phyloP scores from a whole-genome alignment of 2,113 vertebrate genomes.

The Oryzias woworae region DNA sequence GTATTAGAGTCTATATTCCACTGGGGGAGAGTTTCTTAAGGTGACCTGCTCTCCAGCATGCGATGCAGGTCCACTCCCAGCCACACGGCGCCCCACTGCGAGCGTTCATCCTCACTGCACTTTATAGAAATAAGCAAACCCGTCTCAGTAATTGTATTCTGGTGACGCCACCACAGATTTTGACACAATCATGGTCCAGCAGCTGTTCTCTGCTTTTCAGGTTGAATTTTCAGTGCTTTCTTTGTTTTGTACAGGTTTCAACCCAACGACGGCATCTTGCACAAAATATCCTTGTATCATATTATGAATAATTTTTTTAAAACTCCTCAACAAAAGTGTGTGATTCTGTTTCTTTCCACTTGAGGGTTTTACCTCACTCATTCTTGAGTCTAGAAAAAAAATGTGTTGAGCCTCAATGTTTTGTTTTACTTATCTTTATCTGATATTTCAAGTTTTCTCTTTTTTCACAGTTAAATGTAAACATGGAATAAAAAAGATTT shows the following conservation, averaged over 20 bases:
- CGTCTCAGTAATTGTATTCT: conserved; percentile 73
- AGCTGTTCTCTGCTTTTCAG: conserved; percentile 64
- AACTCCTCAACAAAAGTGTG: conserved; percentile 60
- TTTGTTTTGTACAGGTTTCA: conserved; percentile 86
- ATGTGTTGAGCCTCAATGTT: too few species aligned
- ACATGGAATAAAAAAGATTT: too few species aligned
- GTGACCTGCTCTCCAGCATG: conserved; percentile 56
- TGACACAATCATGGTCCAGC: conserved; percentile 83
- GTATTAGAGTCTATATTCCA: conserved; percentile 63
- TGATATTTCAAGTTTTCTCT: too few species aligned
- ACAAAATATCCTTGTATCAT: conserved; percentile 99
- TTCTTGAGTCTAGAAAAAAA: too few species aligned
- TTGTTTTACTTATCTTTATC: too few species aligned
- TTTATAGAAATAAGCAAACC: conserved; percentile 79
- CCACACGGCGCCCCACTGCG: conserved; percentile 70
- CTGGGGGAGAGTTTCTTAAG: conserved; percentile 56
- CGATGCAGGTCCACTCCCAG: conserved; percentile 70
- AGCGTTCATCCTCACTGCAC: conserved; percentile 77
- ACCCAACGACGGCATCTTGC: conserved; percentile 89
- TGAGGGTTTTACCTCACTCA: background rate
- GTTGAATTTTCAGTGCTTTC: conserved; percentile 83
- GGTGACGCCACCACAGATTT: conserved; percentile 58
- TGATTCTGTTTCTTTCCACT: conserved; percentile 21
- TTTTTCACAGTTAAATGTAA: too few species aligned
- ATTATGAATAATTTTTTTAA: conserved; percentile 94